Evolutionary conservation across 2,888 invertebrate genomes (phyloP).

Genomic region (Sinhomidia bicolor): DNA sequence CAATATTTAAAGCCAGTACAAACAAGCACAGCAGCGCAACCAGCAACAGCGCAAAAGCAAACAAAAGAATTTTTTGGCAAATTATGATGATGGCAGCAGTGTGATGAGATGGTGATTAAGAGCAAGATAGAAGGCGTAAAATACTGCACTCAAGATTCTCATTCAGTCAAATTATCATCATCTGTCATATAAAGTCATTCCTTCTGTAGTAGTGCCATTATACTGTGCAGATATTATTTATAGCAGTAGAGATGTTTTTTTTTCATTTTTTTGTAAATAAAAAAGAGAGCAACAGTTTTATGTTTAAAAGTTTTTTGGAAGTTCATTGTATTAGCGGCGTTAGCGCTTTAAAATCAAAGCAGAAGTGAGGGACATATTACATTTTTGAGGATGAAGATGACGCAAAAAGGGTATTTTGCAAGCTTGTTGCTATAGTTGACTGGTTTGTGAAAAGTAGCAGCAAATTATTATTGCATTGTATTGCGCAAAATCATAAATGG

Average conservation of each 20-base stretch:
- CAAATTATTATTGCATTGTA: constrained; percentile 35
- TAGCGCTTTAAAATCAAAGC: background rate
- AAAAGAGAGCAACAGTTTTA: background rate
- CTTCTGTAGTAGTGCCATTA: background rate
- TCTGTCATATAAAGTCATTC: background rate
- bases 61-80: constrained; percentile 4
- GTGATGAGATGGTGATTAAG: constrained; percentile 40
- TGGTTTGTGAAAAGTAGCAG: background rate
- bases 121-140: constrained; percentile 4
- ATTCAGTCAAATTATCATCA: background rate
- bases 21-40: background rate
- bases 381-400: background rate
- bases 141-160: background rate
- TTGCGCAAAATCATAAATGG: constrained; percentile 54
- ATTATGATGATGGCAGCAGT: constrained; percentile 34
- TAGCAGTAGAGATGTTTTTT: too few species aligned
- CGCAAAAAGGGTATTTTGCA: background rate
- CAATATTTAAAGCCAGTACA: background rate
- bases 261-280: background rate
- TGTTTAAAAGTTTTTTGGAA: background rate
- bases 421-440: background rate
- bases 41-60: background rate
- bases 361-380: background rate
- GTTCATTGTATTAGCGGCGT: background rate
- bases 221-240: too few species aligned